Evolutionary conservation across 2,888 invertebrate genomes (phyloP).

Genomic region (Crepidodera aurea): DNA sequence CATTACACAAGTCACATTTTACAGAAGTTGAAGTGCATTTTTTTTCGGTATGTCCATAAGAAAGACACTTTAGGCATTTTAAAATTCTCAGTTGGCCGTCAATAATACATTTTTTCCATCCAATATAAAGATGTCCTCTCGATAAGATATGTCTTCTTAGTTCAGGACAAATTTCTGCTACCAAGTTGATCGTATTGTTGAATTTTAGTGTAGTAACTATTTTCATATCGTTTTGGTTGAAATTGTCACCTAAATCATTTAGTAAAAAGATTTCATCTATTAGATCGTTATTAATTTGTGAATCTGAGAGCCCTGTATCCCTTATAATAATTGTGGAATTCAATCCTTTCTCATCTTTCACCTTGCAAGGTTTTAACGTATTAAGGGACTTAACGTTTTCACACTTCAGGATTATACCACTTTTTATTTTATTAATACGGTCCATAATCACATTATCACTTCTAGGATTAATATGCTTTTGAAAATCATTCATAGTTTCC

Average conservation of each 20-base stretch:
- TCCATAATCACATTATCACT: too few relatives aligned
- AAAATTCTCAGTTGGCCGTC: background rate
- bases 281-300: background rate
- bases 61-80: background rate
- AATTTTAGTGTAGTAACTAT: background rate
- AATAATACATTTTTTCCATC: too few relatives aligned
- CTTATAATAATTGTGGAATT: background rate
- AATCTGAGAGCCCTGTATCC: background rate
- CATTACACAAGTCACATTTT: too few relatives aligned
- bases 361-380: background rate
- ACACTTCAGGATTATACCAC: background rate
- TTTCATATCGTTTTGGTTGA: background rate
- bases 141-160: background rate
- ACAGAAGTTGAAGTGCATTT: too few relatives aligned
- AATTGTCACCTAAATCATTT: background rate
- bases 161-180: background rate
- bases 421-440: too few relatives aligned
- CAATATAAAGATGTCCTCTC: too few relatives aligned
- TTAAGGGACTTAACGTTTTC: background rate
- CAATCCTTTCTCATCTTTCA: background rate
- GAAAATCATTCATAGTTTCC: too few relatives aligned
- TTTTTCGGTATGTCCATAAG: background rate
- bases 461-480: too few relatives aligned
- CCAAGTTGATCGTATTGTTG: background rate
- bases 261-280: background rate